Evolutionary conservation across 1,140 invertebrate genomes (phyloP).

Genomic region (Heliothis virescens): DNA sequence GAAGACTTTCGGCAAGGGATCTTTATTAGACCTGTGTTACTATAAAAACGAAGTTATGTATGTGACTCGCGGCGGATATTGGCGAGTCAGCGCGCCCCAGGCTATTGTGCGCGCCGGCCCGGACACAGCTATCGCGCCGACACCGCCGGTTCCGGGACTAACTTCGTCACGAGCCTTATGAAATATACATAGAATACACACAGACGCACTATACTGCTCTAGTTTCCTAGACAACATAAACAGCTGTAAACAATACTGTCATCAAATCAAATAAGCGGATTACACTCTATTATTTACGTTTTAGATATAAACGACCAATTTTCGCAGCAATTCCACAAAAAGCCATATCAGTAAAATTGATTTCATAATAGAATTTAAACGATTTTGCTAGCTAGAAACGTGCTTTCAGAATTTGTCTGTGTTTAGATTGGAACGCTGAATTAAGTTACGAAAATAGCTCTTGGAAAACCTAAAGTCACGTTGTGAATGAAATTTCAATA

Average conservation of each 20-base stretch:
- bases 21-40: slow-evolving; percentile 9
- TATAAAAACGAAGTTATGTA: slow-evolving; percentile 25
- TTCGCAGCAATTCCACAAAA: background rate
- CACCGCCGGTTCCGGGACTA: slow-evolving; percentile 9
- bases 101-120: slow-evolving; percentile 6
- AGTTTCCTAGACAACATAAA: background rate
- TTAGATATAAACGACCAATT: background rate
- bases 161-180: slow-evolving; percentile 23
- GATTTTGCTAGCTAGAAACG: too few species aligned
- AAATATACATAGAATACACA: slow-evolving; percentile 41
- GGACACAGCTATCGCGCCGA: background rate
- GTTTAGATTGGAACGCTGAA: background rate
- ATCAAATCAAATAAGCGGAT: slow-evolving; percentile 11
- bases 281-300: background rate
- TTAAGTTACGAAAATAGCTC: slow-evolving; percentile 3
- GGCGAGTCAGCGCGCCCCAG: slow-evolving; percentile 16
- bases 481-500: slow-evolving; percentile 7
- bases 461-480: background rate
- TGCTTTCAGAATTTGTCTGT: background rate
- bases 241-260: background rate
- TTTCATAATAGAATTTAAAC: too few species aligned
- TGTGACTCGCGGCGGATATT: slow-evolving; percentile 51
- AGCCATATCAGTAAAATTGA: background rate
- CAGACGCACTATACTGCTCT: background rate
- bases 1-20: background rate